Evolutionary conservation across 2,113 vertebrate genomes (phyloP).

Genomic region (Turnix velox): DNA sequence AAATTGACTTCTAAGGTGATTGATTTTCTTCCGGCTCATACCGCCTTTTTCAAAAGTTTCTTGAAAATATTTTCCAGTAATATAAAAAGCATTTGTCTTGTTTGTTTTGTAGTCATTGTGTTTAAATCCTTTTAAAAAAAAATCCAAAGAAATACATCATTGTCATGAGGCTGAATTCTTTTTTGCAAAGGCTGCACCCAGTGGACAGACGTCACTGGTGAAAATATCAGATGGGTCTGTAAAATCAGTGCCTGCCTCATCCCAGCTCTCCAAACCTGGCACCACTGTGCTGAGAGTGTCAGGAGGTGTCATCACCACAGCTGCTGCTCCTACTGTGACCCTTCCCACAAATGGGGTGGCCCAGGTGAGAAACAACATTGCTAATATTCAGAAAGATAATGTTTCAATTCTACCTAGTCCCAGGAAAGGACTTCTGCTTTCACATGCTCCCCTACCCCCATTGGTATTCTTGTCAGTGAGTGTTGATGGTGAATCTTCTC

Average conservation of each 20-base stretch:
- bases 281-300: conserved; percentile 91
- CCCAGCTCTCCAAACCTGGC: conserved; percentile 90
- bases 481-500: not conserved
- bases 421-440: not conserved
- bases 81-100: not conserved
- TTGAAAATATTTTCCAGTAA: not conserved
- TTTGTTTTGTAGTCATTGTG: not conserved
- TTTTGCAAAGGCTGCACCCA: conserved; percentile 76
- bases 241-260: conserved; percentile 82
- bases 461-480: not conserved
- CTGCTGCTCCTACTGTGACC: conserved; percentile 76
- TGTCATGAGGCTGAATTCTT: not conserved
- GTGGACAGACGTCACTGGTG: conserved; percentile 85
- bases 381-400: rapidly evolving
- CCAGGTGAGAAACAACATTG: conserved; percentile 66
- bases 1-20: not conserved
- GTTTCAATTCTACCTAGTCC: not conserved
- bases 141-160: not conserved
- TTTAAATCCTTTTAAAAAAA: not conserved
- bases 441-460: not conserved
- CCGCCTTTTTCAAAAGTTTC: not conserved
- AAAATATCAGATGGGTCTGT: conserved; percentile 90
- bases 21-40: not conserved
- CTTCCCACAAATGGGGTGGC: conserved; percentile 71
- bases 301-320: conserved; percentile 89